A percentile compares a stretch with the other conserved stretches of the same genome.
Conservation (phyloP, 2,888 invertebrate species). For the Andrena dorsata region DNA sequence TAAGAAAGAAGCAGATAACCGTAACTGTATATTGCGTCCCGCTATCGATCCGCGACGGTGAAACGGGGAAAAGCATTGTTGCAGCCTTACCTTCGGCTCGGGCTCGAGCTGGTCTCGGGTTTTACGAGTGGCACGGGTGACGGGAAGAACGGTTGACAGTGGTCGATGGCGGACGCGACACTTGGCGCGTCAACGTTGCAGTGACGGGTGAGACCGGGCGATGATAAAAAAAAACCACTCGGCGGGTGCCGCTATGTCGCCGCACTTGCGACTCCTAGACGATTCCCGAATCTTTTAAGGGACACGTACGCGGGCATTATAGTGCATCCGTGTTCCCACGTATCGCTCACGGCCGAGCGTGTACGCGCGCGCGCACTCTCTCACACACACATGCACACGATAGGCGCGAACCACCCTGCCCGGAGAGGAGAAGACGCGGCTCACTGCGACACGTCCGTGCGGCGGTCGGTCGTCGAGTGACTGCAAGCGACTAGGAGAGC, state of each 20-base stretch:
- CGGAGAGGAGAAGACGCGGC: constrained; percentile 24
- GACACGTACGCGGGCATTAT: constrained; percentile 77
- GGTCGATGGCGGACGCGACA: constrained; percentile 37
- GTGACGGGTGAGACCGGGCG: background rate
- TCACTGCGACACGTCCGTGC: constrained; percentile 53
- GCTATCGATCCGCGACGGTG: constrained; percentile 60
- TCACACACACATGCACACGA: constrained; percentile 35
- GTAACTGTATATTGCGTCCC: constrained; percentile 51
- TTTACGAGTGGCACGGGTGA: background rate
- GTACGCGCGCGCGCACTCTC: constrained; percentile 41
- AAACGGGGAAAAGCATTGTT: constrained; percentile 10
- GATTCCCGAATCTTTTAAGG: constrained; percentile 62
- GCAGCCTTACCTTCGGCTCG: constrained; percentile 49
- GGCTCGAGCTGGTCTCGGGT: background rate
- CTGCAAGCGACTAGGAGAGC: constrained; percentile 55
- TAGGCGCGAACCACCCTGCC: constrained; percentile 48
- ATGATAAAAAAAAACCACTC: constrained; percentile 16
- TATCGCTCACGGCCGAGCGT: constrained; percentile 56
- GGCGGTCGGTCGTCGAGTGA: constrained; percentile 61
- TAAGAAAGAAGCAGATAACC: constrained; percentile 50
- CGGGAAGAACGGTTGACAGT: constrained; percentile 24
- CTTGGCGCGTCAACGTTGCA: constrained; percentile 12
- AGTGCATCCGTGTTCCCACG: constrained; percentile 70
- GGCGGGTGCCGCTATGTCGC: constrained; percentile 53
- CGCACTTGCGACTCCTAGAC: constrained; percentile 60